Conservation (phyloP, 2,113 vertebrate genomes). For the Columba livia region DNA sequence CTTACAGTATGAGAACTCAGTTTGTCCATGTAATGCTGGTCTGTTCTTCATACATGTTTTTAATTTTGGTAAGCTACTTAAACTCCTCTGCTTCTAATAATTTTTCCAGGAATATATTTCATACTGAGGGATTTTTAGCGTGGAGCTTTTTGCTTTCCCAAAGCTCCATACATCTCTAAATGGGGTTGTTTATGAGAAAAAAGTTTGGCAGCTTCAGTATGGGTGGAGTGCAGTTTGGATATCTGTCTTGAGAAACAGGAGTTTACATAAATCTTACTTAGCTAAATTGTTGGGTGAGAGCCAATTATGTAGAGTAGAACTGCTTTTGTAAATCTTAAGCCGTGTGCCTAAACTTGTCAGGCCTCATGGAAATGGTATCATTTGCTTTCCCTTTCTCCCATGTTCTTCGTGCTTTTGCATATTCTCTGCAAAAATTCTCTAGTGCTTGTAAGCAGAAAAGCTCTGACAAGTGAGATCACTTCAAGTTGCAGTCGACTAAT, state of each 20-base stretch:
- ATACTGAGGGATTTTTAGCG: neutral
- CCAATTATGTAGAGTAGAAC: neutral
- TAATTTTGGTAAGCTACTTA: neutral
- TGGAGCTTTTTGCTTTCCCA: neutral
- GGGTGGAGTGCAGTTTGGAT: slow-evolving; percentile 8
- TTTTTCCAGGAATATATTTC: neutral
- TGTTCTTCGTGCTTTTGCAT: neutral
- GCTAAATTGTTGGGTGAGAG: neutral
- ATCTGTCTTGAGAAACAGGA: slow-evolving; percentile 24
- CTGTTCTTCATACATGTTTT: neutral
- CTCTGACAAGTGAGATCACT: neutral
- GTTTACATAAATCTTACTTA: slow-evolving; percentile 29
- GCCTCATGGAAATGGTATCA: neutral
- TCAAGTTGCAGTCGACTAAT: neutral
- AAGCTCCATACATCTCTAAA: neutral
- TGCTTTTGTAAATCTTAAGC: neutral
- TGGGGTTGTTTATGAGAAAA: neutral
- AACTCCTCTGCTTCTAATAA: neutral
- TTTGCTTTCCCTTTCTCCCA: neutral
- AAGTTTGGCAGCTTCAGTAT: neutral
- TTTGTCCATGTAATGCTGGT: neutral
- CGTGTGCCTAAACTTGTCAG: neutral
- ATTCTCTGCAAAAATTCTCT: neutral
- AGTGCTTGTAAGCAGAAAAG: neutral
- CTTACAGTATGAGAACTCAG: neutral